Base-by-base conservation (phyloP, 2,113 vertebrate genomes). In the Uria lomvia region DNA sequence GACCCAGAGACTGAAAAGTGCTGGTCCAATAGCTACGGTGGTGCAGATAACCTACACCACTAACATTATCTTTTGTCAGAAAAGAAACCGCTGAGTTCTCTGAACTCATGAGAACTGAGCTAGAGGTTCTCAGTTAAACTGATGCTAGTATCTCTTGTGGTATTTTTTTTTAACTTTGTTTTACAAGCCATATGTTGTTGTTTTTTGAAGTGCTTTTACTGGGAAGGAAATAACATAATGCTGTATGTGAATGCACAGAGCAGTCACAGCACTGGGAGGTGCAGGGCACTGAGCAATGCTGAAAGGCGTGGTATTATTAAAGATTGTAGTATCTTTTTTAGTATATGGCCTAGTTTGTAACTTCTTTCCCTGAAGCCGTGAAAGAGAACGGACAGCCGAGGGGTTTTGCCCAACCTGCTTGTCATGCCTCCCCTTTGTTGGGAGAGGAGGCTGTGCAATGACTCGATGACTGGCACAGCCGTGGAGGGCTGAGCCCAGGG, bases 41-140 rank as follows among this genome's bases (percentile, higher is more conserved):
- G 5, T 30, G 26, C 68, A 67, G 72, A 86, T 86, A 86, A 86
- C 53, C 85, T 18, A 17, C 59, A 66, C 74, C 86, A 29, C 91
- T 32, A 58, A 34, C 47, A 24, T 89, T 92, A 67, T 91, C 75
- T 97, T 77, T 40, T 74, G 52, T 55, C 72, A 89, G 24, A 73
- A 86, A 74, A 86, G 73, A 96, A 97, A 96, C 94, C 80, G 4
- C 91, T 38, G 52, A 55, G 21, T 87, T 77, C 86, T 91, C 79
- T 94, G 72, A 94, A 88, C 82, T 83, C 75, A 32, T 90, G 73
- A 81, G 93, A 96, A 91, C 68, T 2, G 11, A 86, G 34, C 50
- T 50, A 77, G 75, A 91, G 59, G 15, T 91, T 91, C 86, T 95
- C 63, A 53, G 71, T 80, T 83, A 90, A 94, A 62, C 42, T 34